A percentile compares a stretch with the other conserved stretches of the same genome.
Conservation (phyloP, 2,888 invertebrate genomes). For the Agapetus fuscipes region DNA sequence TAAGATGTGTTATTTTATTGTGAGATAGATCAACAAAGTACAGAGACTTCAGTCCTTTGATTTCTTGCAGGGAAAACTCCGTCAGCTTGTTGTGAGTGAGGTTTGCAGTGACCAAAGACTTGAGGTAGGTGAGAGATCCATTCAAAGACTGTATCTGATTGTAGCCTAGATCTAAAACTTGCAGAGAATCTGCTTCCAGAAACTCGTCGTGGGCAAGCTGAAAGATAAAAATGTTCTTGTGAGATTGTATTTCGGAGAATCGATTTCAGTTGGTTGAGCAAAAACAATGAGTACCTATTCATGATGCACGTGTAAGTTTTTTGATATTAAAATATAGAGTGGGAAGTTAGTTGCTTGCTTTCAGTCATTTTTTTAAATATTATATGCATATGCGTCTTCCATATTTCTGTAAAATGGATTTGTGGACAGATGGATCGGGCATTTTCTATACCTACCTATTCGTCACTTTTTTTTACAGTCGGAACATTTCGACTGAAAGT, state of each 20-base stretch:
- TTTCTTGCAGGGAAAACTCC: conserved; percentile 72
- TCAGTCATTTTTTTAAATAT: not conserved
- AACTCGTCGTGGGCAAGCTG: conserved; percentile 70
- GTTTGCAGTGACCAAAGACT: conserved; percentile 58
- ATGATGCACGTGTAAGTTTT: too few species aligned
- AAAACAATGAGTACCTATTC: too few species aligned
- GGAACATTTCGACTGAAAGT: too few species aligned
- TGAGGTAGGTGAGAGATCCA: conserved; percentile 59
- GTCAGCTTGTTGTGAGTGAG: conserved; percentile 64
- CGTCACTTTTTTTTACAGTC: too few species aligned
- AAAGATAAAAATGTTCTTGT: too few species aligned
- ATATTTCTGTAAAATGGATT: too few species aligned
- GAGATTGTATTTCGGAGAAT: too few species aligned
- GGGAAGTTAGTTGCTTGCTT: not conserved
- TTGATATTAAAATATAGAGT: too few species aligned
- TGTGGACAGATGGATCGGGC: too few species aligned
- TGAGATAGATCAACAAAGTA: conserved; percentile 65
- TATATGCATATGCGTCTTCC: too few species aligned
- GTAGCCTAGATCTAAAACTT: conserved; percentile 60
- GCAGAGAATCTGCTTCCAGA: conserved; percentile 56
- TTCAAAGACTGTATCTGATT: conserved; percentile 64
- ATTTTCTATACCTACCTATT: too few species aligned
- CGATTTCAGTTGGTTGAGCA: too few species aligned
- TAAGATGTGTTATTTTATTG: conserved; percentile 59
- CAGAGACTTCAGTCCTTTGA: conserved; percentile 62